These are phyloP conservation scores for Hoplias malabaricus DNA, from an alignment of 2,113 vertebrate genomes.

Conservation along the genomic window DNA sequence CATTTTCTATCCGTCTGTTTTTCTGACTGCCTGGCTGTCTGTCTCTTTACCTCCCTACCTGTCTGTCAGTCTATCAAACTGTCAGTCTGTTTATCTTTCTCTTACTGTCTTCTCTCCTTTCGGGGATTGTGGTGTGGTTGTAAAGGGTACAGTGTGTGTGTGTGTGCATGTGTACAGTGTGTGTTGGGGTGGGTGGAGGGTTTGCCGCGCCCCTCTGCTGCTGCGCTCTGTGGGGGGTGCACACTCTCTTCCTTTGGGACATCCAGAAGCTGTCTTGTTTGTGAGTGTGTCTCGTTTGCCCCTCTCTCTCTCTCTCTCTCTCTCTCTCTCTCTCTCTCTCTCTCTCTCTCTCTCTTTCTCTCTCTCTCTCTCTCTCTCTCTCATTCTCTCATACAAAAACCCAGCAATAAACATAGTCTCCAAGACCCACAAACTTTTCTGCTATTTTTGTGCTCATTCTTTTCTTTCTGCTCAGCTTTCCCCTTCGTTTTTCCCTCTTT, in stretches of 20 bases:
- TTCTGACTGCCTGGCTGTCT: too few relatives aligned
- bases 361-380: not conserved
- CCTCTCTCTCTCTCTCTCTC: constrained; percentile 4
- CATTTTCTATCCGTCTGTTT: not conserved
- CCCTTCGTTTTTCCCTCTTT: not conserved
- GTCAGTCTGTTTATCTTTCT: constrained; percentile 37
- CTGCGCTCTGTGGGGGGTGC: constrained; percentile 38
- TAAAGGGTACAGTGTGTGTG: too few relatives aligned
- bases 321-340: constrained; percentile 14
- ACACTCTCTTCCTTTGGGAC: constrained; percentile 60
- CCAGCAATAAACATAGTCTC: too few relatives aligned
- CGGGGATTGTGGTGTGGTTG: not conserved
- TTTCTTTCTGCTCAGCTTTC: not conserved
- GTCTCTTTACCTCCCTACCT: too few relatives aligned
- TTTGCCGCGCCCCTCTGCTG: constrained; percentile 54
- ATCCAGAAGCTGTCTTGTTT: constrained; percentile 56
- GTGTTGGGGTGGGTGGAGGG: not conserved
- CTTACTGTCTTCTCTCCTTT: not conserved
- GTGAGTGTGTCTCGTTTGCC: constrained; percentile 35
- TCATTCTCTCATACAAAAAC: not conserved
- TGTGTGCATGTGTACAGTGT: too few relatives aligned
- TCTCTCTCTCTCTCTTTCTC: constrained; percentile 1
- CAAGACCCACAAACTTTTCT: not conserved
- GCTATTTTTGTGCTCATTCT: not conserved
- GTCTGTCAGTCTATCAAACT: too few relatives aligned